These are phyloP conservation scores for Flexamia atlantica DNA, from an alignment of 2,888 invertebrate species.

Conservation along the genomic window DNA sequence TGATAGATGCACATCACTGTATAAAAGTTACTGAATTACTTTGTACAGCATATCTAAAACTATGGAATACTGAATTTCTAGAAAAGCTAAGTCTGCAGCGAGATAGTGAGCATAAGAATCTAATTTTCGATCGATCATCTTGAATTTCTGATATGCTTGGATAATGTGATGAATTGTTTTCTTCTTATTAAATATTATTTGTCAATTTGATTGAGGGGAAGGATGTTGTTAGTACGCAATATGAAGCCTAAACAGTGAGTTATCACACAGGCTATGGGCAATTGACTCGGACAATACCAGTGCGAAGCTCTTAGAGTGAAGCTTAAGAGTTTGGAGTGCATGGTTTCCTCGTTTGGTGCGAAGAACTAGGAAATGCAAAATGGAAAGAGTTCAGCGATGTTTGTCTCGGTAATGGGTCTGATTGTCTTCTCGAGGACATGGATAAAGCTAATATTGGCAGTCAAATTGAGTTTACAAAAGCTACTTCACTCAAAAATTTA, in stretches of 20 bases:
- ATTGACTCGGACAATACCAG: constrained; percentile 37
- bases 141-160: constrained; percentile 25
- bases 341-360: constrained; percentile 26
- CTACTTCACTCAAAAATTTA: neutral
- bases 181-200: neutral
- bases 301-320: constrained; percentile 27
- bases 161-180: neutral
- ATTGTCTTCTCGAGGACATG: constrained; percentile 22
- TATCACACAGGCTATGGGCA: constrained; percentile 34
- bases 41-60: constrained; percentile 9
- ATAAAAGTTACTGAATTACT: neutral
- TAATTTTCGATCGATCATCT: constrained; percentile 8
- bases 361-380: neutral
- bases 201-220: neutral
- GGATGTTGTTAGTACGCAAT: neutral
- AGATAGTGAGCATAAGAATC: constrained; percentile 7
- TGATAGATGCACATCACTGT: neutral
- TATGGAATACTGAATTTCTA: constrained; percentile 1
- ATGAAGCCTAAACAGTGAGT: constrained; percentile 6
- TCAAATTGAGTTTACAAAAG: constrained; percentile 30
- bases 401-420: neutral
- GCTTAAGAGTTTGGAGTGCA: constrained; percentile 8
- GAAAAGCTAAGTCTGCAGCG: neutral
- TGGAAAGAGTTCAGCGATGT: neutral
- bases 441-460: constrained; percentile 50